phyloP scores from a whole-genome alignment of 2,888 invertebrate genomes.

The Pseudococcus viburni region DNA sequence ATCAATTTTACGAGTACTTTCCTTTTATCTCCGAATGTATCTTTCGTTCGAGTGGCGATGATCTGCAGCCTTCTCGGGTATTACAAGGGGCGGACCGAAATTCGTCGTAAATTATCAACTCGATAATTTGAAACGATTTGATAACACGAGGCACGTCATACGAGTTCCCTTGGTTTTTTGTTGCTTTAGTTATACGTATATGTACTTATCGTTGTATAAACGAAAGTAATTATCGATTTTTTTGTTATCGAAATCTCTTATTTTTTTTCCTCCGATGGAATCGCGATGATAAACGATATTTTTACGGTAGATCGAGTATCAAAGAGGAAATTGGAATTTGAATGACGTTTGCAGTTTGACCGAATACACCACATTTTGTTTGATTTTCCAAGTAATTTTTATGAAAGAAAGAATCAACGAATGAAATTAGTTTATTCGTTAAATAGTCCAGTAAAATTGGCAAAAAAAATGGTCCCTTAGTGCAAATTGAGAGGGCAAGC shows the following conservation, averaged over 20 bases:
- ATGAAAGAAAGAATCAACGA: no score
- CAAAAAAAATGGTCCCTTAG: no score
- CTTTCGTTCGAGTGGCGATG: not conserved
- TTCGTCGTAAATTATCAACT: not conserved
- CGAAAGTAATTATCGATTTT: not conserved
- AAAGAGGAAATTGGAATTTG: not conserved
- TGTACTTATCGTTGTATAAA: not conserved
- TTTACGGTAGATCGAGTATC: not conserved
- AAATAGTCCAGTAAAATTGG: no score
- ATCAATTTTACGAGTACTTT: not conserved
- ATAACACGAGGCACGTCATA: not conserved
- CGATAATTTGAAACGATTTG: conserved; percentile 12
- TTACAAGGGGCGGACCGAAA: not conserved
- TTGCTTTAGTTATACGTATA: not conserved
- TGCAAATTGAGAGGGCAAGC: no score
- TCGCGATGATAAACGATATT: not conserved
- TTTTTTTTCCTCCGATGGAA: not conserved
- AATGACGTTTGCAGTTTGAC: not conserved
- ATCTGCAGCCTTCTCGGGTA: not conserved
- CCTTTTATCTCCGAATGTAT: not conserved
- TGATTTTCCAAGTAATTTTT: not conserved
- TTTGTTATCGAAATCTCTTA: not conserved
- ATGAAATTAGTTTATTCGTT: no score
- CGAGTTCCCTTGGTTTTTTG: not conserved
- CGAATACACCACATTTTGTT: not conserved